A percentile compares a stretch with the other conserved stretches of the same genome.
These are phyloP conservation scores for Drosophila dives DNA, from an alignment of 2,888 invertebrate genomes.

Conservation along the genomic window DNA sequence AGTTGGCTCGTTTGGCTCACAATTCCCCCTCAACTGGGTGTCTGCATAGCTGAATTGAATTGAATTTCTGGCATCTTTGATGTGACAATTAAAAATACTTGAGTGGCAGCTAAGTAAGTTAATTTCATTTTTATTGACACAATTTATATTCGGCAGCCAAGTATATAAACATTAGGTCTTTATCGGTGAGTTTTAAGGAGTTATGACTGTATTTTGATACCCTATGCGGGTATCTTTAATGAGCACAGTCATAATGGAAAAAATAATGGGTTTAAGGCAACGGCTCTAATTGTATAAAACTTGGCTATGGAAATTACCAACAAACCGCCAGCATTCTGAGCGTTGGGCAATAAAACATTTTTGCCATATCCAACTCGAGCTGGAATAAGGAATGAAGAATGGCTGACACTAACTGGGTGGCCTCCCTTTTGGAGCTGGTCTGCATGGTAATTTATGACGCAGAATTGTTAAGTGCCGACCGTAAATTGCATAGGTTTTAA, in stretches of 20 bases:
- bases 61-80: background rate
- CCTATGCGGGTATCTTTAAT: conserved; percentile 11
- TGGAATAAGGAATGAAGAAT: background rate
- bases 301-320: conserved; percentile 57
- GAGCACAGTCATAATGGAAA: conserved; percentile 11
- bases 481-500: conserved; percentile 45
- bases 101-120: background rate
- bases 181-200: background rate
- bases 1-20: too few species aligned
- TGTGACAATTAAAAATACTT: conserved; percentile 13
- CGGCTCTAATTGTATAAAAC: conserved; percentile 52
- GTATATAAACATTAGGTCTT: background rate
- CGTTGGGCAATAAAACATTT: conserved; percentile 41
- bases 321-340: conserved; percentile 3
- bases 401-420: conserved; percentile 13
- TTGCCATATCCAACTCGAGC: background rate
- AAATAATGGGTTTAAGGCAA: conserved; percentile 28
- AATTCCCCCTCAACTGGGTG: background rate
- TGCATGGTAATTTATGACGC: conserved; percentile 54
- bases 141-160: background rate
- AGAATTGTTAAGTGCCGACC: conserved; percentile 45
- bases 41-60: background rate
- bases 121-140: background rate
- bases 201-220: background rate
- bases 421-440: background rate